A percentile compares a stretch with the other conserved stretches of the same genome.
These are phyloP conservation scores for Anguilla megastoma DNA, from an alignment of 2,797 vertebrate genomes.

Conservation along the genomic window DNA sequence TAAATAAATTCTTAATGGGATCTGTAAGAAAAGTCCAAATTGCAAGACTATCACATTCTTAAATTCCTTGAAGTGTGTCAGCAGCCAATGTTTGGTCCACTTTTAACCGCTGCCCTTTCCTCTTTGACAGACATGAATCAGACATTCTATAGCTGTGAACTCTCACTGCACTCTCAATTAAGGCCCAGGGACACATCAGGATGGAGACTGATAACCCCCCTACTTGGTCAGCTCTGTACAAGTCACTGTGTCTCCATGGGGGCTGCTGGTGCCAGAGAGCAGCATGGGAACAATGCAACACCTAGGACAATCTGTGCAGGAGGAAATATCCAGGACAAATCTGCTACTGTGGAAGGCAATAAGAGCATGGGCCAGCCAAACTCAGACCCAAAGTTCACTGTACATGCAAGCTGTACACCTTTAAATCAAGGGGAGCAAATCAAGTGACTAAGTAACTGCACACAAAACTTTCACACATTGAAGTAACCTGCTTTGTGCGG, in stretches of 20 bases:
- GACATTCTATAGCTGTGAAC: neutral
- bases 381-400: neutral
- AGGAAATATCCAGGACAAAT: conserved; percentile 37
- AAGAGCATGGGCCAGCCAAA: neutral
- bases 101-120: neutral
- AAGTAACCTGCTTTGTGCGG: neutral
- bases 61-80: neutral
- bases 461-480: neutral
- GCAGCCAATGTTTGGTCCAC: neutral
- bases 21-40: no score
- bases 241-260: conserved; percentile 41
- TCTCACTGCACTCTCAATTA: conserved; percentile 20
- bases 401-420: neutral
- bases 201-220: conserved; percentile 44
- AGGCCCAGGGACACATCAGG: conserved; percentile 14
- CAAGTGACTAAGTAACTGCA: neutral
- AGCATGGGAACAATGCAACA: conserved; percentile 43
- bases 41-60: no score
- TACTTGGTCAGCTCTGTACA: conserved; percentile 38
- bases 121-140: neutral
- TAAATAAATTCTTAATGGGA: no score
- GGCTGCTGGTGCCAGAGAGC: conserved; percentile 54
- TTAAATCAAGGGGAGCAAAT: neutral
- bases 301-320: conserved; percentile 15
- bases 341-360: neutral